Evolutionary conservation across 2,797 vertebrate species (phyloP), one percentile per base, ranked within the genome.

Genomic region (Peromyscus nudipes): DNA sequence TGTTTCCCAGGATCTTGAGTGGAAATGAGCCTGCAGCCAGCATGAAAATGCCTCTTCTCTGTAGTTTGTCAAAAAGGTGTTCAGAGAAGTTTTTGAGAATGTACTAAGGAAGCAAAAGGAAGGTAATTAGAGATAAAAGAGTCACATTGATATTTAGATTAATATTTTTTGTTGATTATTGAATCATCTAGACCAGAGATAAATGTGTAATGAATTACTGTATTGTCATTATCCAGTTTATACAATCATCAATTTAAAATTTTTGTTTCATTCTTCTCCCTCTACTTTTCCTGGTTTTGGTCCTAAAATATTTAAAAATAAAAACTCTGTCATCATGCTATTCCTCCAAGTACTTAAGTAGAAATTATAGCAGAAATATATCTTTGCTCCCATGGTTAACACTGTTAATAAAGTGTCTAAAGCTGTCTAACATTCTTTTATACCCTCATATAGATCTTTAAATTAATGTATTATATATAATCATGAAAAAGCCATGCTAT

Each of bases 111-210:
- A 93, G 31, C 34, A 27, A 57, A 86, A 65, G 7, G 49, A 62
- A 92, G 5, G 11, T 12, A 62, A 94, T 10, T 84, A 69, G 90
- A 85, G 19, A 93, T 43, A 81, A 92, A 96, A 77, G 19, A 57
- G 23, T 43, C 6, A 80, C 21, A 46, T 85, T 93, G 82, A 75
- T 67, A 62, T 21, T 86, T 84, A n/a, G 16, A 31, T 86, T 95
- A 52, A 21, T 85, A 71, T 17, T 94, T 86, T 83, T 55, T 40
- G 55, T 89, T 93, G 67, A 29, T 79, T 91, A 43, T 60, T 84
- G 19, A 64, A n/a, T 21, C 40, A 75, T 64, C 80, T n/a, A 88
- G 43, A 89, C 7, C 0, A 80, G 12, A 85, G 29, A 94, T 55
- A 60, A 67, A 37, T 83, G n/a, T 49, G 25, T 21, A 88, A 40